Evolutionary conservation across 2,113 vertebrate genomes (phyloP), one percentile per base, ranked within the genome.

Genomic region (Oncorhynchus keta): DNA sequence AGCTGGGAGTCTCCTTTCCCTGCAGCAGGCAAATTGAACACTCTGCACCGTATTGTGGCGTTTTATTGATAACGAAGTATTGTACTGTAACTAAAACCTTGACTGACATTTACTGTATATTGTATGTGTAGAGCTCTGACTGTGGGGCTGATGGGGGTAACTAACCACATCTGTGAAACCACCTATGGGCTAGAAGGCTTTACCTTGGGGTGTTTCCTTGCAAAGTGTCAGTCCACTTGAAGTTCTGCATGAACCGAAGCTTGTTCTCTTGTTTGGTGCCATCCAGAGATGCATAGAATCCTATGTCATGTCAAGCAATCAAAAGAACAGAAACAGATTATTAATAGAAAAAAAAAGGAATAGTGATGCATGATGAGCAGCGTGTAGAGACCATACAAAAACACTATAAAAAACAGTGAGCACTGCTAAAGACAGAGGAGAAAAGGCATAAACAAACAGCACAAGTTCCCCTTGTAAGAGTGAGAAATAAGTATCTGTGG

Each of bases 201-300:
- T 86, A 99, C 98, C 95, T 97, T 1, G 96, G 94, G 71, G 92
- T 80, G 73, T 98, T 98, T 82, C 98, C 98, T 84, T 97, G 97
- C 81, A 99, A 89, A 0, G 97, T 98, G 90, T 99, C 97, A 3
- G 96, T 98, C 98, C 98, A 99, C 85, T 95, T 99, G 88, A 99
- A 99, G 90, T 97, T 99, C 82, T 99, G 98, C 88, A 98, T 95
- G 3, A 97, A 99, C 67, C 98, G 92, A 90, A 99, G 90, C 84
- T 99, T 99, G 93, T 95, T 96, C 83, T 99, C 98, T 84, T 99
- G 94, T 73, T 97, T 96, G 35, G 96, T 97, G 59, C 94, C 93
- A 91, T 97, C 96, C 92, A 95, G 80, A 8, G 96, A 94, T 66
- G 83, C 71, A 81, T 98, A 96, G 75, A 99, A 97, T 69, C 97